Conservation (phyloP, 2,113 vertebrate genomes). For the Vombatus ursinus region DNA sequence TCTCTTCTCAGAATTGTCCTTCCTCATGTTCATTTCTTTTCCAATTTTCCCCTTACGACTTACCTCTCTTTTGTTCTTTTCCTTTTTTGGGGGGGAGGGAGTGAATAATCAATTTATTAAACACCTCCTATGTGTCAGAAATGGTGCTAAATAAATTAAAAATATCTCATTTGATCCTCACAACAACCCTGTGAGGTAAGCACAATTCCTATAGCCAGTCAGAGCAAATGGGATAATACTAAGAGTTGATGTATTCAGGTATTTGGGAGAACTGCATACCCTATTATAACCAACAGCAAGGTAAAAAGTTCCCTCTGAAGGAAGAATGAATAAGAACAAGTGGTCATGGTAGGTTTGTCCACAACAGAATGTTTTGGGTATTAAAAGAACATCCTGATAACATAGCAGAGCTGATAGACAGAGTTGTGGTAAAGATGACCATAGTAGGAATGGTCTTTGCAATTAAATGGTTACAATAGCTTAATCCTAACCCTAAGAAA, state of each 20-base stretch:
- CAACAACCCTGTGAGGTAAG: not conserved
- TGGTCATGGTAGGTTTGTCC: not conserved
- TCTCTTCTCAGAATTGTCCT: too few relatives aligned
- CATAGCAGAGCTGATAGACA: not conserved
- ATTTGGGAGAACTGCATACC: not conserved
- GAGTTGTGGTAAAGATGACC: not conserved
- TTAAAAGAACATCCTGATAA: not conserved
- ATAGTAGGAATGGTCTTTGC: not conserved
- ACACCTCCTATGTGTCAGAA: not conserved
- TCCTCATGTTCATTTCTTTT: too few relatives aligned
- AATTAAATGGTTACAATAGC: not conserved
- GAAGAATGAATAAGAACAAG: not conserved
- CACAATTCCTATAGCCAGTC: not conserved
- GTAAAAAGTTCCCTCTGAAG: not conserved
- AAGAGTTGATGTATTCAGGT: not conserved
- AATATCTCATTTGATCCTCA: conserved; percentile 22
- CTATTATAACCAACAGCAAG: not conserved
- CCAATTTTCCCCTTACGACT: too few relatives aligned
- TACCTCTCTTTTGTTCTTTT: too few relatives aligned
- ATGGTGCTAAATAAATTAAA: not conserved
- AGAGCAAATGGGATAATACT: not conserved
- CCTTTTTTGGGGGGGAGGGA: too few relatives aligned
- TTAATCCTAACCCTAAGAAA: not conserved
- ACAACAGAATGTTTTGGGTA: not conserved
- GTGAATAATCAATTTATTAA: not conserved